Conservation (phyloP, 2,113 vertebrate genomes). For the Myotis brandtii region DNA sequence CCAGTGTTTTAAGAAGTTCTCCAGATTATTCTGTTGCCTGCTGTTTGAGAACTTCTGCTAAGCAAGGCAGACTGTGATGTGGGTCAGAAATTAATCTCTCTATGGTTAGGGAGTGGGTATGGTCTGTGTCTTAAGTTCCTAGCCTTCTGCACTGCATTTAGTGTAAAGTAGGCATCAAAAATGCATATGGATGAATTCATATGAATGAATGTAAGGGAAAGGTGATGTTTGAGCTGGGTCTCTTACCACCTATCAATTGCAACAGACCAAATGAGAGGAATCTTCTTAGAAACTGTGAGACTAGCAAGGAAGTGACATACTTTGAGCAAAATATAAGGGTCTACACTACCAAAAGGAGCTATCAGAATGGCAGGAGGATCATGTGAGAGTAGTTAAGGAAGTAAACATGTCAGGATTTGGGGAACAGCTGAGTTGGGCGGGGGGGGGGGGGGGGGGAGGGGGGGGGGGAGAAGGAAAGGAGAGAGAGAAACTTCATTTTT, state of each 20-base stretch:
- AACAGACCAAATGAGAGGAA: slow-evolving; percentile 2
- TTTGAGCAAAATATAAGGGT: slow-evolving; percentile 20
- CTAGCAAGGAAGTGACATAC: slow-evolving; percentile 25
- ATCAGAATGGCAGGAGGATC: not conserved
- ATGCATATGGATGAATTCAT: not conserved
- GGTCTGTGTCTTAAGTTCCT: slow-evolving; percentile 10
- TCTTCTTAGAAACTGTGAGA: slow-evolving; percentile 10
- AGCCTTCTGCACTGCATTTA: not conserved
- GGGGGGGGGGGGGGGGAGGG: not conserved
- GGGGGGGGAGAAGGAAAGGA: not conserved
- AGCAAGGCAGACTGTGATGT: not conserved
- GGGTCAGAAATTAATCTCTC: slow-evolving; percentile 48
- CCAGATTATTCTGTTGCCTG: not conserved
- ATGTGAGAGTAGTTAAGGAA: not conserved
- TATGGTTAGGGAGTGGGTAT: not conserved
- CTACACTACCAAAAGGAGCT: not conserved
- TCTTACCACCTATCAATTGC: not conserved
- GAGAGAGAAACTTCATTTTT: slow-evolving; percentile 21
- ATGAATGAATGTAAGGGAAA: slow-evolving; percentile 37
- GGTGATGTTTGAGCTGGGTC: slow-evolving; percentile 7
- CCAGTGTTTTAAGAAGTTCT: slow-evolving; percentile 45
- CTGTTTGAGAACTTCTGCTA: slow-evolving; percentile 41
- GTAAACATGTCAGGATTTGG: not conserved
- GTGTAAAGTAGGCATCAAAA: slow-evolving; percentile 45
- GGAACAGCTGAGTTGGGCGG: not conserved